Evolutionary conservation across 2,888 invertebrate species (phyloP), one percentile per base, ranked within the genome.

Genomic region (Syritta pipiens): DNA sequence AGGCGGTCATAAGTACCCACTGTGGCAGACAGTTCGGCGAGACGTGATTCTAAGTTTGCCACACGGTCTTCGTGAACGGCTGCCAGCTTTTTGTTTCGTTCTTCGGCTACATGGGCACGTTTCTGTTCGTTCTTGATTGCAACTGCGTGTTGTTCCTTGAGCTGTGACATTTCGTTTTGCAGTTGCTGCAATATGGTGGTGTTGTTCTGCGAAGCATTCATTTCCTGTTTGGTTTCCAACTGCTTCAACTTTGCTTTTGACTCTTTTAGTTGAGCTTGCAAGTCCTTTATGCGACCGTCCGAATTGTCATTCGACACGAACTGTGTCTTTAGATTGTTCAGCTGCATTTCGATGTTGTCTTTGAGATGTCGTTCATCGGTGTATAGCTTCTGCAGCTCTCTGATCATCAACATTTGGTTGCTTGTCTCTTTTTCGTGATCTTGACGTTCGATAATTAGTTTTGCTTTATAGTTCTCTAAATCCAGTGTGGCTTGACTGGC

Each of bases 361-460:
- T 93, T 94, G 0, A 91, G 90, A 81, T 92, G 92, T 20, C 95
- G 91, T 85, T 96, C 96, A 72, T 93, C 92, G 14, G 93, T 92
- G 55, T 96, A 89, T 62, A 95, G 91, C 84, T 93, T 91, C 85
- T 97, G 95, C 5, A 96, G 87, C 86, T 96, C 96, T 83, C 95
- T 93, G 83, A 96, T 90, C 92, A 94, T 94, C 14, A 93, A 91
- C 74, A 93, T 91, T 88, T 95, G 93, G 86, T 96, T 94, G 62
- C 92, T 92, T 72, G 94, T 93, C 86, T 96, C 95, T 83, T 93
- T 93, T 86, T 96, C 96, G 62, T 95, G 90, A 83, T 96, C 95
- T 84, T 94, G 93, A 69, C 95, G 93, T 85, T 95, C 94, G 84
- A 92, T 92, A 2, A 94, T 92, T 67, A 96, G 90, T 86, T 93